A percentile compares a stretch with the other conserved stretches of the same genome.
Conservation (phyloP, 1,140 invertebrate species). For the Eufriesea mexicana region DNA sequence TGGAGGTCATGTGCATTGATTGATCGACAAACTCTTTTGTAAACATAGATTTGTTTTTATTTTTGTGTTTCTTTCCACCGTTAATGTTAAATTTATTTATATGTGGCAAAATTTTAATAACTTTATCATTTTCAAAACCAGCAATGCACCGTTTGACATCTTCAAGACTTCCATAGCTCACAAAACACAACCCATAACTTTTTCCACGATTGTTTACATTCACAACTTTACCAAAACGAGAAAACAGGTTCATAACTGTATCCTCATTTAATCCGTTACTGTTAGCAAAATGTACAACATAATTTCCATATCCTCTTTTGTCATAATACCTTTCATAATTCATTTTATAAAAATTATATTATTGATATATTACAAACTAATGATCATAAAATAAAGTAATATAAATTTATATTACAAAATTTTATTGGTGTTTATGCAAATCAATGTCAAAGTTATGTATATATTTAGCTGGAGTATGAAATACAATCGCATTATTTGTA, state of each 20-base stretch:
- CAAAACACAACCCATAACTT: conserved; percentile 41
- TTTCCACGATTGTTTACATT: conserved; percentile 8
- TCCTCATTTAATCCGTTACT: not conserved
- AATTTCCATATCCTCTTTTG: not conserved
- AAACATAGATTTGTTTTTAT: too few relatives aligned
- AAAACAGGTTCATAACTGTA: conserved; percentile 49
- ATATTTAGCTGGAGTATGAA: not conserved
- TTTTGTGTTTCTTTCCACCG: not conserved
- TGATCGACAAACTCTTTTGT: too few relatives aligned
- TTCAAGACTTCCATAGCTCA: conserved; percentile 32
- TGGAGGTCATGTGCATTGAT: too few relatives aligned
- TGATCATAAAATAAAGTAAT: not conserved
- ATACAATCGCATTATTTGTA: not conserved
- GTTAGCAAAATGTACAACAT: conserved; percentile 58
- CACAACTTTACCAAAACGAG: conserved; percentile 52
- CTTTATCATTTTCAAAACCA: not conserved
- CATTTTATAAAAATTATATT: conserved; percentile 12
- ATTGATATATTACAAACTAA: not conserved
- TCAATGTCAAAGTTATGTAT: not conserved
- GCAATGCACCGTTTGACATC: conserved; percentile 29
- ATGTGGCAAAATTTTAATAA: conserved; percentile 46
- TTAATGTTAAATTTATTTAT: not conserved
- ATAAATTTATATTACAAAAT: not conserved
- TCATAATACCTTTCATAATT: conserved; percentile 34
- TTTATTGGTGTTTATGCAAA: not conserved